Evolutionary conservation across 53 echinoderm and acorn worm species (phyloP).

Genomic region (Echinometra lucunter): DNA sequence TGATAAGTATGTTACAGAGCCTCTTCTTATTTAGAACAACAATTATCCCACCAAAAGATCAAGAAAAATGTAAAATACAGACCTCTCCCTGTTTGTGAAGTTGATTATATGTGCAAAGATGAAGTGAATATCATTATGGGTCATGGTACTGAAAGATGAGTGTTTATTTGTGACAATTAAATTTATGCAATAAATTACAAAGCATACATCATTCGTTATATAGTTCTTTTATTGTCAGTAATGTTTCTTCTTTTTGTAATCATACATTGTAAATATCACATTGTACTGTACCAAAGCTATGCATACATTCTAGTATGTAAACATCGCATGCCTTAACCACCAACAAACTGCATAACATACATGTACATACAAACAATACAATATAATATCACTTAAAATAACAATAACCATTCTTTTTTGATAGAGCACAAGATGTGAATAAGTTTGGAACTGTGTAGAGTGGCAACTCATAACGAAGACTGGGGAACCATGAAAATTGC

Average conservation of each 20-base stretch:
- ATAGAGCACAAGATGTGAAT: too few relatives aligned
- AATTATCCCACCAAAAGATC: too few relatives aligned
- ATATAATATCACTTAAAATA: neutral
- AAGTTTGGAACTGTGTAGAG: too few relatives aligned
- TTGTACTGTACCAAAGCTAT: conserved; percentile 23
- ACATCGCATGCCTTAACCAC: conserved; percentile 4
- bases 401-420: neutral
- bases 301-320: neutral
- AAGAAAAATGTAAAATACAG: too few relatives aligned
- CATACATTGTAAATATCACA: conserved; percentile 12
- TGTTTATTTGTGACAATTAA: neutral
- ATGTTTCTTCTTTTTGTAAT: neutral
- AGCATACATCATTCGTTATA: neutral
- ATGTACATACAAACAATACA: neutral
- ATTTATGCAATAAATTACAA: neutral
- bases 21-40: too few relatives aligned
- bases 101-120: too few relatives aligned
- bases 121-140: neutral
- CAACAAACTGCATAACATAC: neutral
- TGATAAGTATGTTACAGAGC: too few relatives aligned
- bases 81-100: too few relatives aligned
- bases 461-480: too few relatives aligned
- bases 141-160: neutral
- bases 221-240: neutral
- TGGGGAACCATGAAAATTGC: too few relatives aligned